phyloP scores from a whole-genome alignment of 2,113 vertebrate genomes.

The Anarrhichthys ocellatus region DNA sequence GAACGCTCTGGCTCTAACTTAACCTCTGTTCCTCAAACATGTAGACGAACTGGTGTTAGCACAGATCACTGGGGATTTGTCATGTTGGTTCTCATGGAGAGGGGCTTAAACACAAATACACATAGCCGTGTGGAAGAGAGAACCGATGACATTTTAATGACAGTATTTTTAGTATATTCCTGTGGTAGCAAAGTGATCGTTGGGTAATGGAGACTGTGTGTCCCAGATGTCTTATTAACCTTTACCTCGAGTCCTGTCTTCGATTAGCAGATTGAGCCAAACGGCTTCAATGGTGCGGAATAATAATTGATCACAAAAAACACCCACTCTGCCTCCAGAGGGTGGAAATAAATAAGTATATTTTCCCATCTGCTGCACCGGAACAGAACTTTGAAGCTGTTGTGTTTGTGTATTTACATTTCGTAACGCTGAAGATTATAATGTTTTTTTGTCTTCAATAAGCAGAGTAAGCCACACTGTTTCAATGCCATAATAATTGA shows the following conservation, averaged over 20 bases:
- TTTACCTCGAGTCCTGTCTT: conserved; percentile 20
- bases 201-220: conserved; percentile 1
- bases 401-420: not conserved
- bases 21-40: conserved; percentile 12
- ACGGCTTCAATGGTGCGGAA: not conserved
- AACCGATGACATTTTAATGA: conserved; percentile 16
- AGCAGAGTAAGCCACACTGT: not conserved
- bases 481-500: too few relatives aligned
- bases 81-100: not conserved
- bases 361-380: not conserved
- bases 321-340: not conserved
- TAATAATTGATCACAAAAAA: conserved; percentile 5
- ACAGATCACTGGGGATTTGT: conserved; percentile 42
- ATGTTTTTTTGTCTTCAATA: not conserved
- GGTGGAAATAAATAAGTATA: not conserved
- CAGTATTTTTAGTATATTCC: conserved; percentile 16
- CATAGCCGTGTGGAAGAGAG: not conserved
- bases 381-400: not conserved
- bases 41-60: conserved; percentile 26
- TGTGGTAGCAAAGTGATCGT: not conserved
- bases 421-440: too few relatives aligned
- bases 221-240: conserved; percentile 38
- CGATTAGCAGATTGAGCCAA: conserved; percentile 20
- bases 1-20: conserved; percentile 19
- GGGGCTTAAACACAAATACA: conserved; percentile 2